These are phyloP conservation scores for Hesperophylax magnus DNA, from an alignment of 1,140 invertebrate species.

Conservation along the genomic window DNA sequence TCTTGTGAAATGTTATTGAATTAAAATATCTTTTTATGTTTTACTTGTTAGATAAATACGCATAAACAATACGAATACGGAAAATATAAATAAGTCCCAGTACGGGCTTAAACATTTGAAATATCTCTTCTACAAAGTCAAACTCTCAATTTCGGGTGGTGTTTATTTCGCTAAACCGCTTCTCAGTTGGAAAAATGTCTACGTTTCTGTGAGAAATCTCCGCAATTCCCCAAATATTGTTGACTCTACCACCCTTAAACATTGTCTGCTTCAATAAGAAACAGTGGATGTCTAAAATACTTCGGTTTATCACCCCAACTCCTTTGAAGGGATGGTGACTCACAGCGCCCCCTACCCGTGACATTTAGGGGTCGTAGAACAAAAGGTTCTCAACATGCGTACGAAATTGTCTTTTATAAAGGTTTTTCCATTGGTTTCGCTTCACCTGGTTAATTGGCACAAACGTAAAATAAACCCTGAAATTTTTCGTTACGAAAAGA, in stretches of 20 bases:
- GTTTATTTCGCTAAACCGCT: too few species aligned
- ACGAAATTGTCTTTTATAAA: neutral
- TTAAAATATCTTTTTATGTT: too few species aligned
- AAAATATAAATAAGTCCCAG: too few species aligned
- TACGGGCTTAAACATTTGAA: too few species aligned
- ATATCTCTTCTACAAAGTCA: too few species aligned
- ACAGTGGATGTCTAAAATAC: constrained; percentile 30
- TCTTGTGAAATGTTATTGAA: too few species aligned
- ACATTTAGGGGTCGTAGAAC: constrained; percentile 14
- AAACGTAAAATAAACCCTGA: neutral
- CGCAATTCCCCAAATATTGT: constrained; percentile 34
- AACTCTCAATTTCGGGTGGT: too few species aligned
- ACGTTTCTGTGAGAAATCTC: constrained; percentile 3
- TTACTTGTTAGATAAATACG: too few species aligned
- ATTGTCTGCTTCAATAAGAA: constrained; percentile 37
- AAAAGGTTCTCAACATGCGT: constrained; percentile 19
- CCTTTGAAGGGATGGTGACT: constrained; percentile 25
- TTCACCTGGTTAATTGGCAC: neutral
- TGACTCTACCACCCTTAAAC: constrained; percentile 15
- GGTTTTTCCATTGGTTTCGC: neutral
- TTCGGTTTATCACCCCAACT: constrained; percentile 24
- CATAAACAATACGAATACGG: too few species aligned
- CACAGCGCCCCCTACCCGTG: neutral
- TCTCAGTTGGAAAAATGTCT: too few species aligned
- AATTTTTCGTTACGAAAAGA: neutral